phyloP scores from a whole-genome alignment of 2,888 invertebrate species.

The Sinelater perroti region DNA sequence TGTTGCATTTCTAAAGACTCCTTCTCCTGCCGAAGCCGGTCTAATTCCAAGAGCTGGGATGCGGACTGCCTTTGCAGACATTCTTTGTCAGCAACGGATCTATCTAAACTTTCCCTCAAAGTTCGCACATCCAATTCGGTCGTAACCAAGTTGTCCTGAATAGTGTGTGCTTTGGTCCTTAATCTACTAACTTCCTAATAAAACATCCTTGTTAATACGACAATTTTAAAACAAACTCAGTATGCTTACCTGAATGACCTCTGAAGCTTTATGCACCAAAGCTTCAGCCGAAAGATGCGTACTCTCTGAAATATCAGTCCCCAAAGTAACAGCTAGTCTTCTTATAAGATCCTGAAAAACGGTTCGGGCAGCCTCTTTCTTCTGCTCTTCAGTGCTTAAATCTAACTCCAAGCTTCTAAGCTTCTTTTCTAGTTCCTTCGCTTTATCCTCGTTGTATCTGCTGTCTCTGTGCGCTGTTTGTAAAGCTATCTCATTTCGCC shows the following conservation, averaged over 20 bases:
- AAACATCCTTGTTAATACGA: no score
- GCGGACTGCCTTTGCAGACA: conserved; percentile 78
- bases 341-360: conserved; percentile 77
- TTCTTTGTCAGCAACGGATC: conserved; percentile 75
- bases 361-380: conserved; percentile 74
- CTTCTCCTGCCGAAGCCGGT: conserved; percentile 79
- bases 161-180: conserved; percentile 62
- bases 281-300: conserved; percentile 74
- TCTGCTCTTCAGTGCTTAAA: conserved; percentile 76
- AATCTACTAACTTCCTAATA: conserved; percentile 58
- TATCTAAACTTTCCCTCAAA: conserved; percentile 72
- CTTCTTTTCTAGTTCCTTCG: conserved; percentile 79
- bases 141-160: conserved; percentile 68
- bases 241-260: conserved; percentile 73
- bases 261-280: conserved; percentile 79
- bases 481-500: conserved; percentile 74
- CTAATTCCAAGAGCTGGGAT: conserved; percentile 74
- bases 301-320: conserved; percentile 74
- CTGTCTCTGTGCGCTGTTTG: conserved; percentile 76
- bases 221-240: no score
- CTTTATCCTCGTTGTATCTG: conserved; percentile 75
- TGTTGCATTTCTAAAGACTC: conserved; percentile 78
- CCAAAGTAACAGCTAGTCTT: conserved; percentile 76
- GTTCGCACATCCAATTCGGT: conserved; percentile 73
- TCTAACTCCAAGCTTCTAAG: conserved; percentile 76